phyloP scores from a whole-genome alignment of 2,888 invertebrate species.

The Anticlea derivata region DNA sequence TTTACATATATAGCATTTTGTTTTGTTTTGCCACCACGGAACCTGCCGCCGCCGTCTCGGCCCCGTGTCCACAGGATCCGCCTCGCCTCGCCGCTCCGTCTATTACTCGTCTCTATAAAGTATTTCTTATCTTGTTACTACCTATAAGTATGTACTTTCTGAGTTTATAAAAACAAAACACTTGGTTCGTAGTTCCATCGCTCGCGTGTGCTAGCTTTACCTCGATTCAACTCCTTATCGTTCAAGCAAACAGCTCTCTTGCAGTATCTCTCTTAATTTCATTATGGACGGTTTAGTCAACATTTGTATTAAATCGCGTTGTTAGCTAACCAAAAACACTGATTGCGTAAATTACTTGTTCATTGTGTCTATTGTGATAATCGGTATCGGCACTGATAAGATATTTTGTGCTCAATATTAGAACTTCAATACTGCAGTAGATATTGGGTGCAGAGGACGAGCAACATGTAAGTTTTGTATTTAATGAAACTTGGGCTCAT shows the following conservation, averaged over 20 bases:
- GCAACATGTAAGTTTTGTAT: slow-evolving; percentile 22
- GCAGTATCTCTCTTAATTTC: slow-evolving; percentile 14
- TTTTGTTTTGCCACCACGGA: too few relatives aligned
- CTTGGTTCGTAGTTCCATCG: too few relatives aligned
- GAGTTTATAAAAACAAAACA: too few relatives aligned
- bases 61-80: too few relatives aligned
- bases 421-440: neutral
- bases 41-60: too few relatives aligned
- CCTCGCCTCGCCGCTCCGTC: too few relatives aligned
- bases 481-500: neutral
- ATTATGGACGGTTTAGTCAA: slow-evolving; percentile 5
- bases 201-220: slow-evolving; percentile 12
- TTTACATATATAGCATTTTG: too few relatives aligned
- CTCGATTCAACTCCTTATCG: slow-evolving; percentile 24
- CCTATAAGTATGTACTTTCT: too few relatives aligned
- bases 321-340: neutral
- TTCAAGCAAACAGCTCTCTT: slow-evolving; percentile 16
- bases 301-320: neutral
- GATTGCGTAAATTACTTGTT: neutral
- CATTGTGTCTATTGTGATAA: slow-evolving; percentile 2
- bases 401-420: slow-evolving; percentile 10
- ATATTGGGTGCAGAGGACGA: neutral
- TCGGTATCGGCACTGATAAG: slow-evolving; percentile 14
- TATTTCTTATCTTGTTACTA: too few relatives aligned
- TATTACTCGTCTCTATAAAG: too few relatives aligned